Evolutionary conservation across 2,888 invertebrate species (phyloP), one percentile per base, ranked within the genome.

Genomic region (Drosophila testacea): DNA sequence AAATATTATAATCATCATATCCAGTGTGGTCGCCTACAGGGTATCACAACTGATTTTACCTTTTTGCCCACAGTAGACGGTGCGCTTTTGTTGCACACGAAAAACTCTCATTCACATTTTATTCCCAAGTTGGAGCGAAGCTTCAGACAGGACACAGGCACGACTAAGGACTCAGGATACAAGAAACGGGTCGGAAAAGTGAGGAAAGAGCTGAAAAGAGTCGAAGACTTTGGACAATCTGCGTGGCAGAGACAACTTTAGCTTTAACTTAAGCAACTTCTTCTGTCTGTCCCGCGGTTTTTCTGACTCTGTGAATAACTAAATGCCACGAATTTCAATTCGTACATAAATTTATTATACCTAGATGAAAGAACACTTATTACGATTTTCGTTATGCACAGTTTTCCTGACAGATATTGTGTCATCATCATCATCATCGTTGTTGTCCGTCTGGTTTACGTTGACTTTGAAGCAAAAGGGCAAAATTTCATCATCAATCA

Each of bases 91-190:
- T 39, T 47, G 62, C 65, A 65, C 44, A 52, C 52, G 41, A 55
- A 57, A 73, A 66, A 51, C 28, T 69, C 36, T n/a, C 59, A 48
- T 42, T 61, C 70, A 56, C 48, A 73, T 52, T 76, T 65, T 30
- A 44, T 60, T 38, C 38, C 22, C 9, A 16, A 48, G 47, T 10
- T 7, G 34, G 59, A 63, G 34, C 46, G 55, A 10, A 56, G 68
- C 51, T 13, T 50, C 34, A 39, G 32, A 42, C 48, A 63, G 28
- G 34, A 60, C 27, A 22, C 22, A 22, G 22, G 32, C 41, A 13
- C 39, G n/a, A n/a, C 42, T 16, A 34, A 32, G 28, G 22, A 30
- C 7, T n/a, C 32, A 51, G 51, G 51, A 38, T 27, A n/a, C 52
- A 1, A 10, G 52, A 28, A 46, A 36, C 36, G n/a, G 34, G 9